Evolutionary conservation across 2,113 vertebrate species (phyloP), one percentile per base, ranked within the genome.

Genomic region (Mirounga angustirostris): DNA sequence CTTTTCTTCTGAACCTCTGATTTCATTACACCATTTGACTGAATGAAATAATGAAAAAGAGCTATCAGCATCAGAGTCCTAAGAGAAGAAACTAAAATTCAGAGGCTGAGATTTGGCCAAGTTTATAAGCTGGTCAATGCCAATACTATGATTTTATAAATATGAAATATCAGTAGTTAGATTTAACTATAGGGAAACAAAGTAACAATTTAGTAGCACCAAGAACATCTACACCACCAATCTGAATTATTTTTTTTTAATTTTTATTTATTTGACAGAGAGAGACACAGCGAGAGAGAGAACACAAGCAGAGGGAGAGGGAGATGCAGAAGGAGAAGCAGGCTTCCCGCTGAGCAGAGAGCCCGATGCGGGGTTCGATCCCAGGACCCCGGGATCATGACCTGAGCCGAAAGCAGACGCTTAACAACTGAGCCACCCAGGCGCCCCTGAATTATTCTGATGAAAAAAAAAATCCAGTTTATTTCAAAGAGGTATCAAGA

Each of bases 401-500:
- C 46, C 46, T 9, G 46, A 46, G 46, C 46, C 7, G 7, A 46
- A 46, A 46, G 46, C 46, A 46, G 46, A 46, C 46, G 46, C 46
- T 46, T 46, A 46, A 46, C 8, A 8, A 46, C 46, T 46, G 7
- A 46, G 46, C 46, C 46, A 46, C 46, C 46, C 46, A 46, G 46
- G 46, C 46, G 1, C 46, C 46, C 46, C 16, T 79, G 22, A 15
- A 65, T 50, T 82, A 69, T 52, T 90, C 33, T 52, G n/a, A 74
- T 59, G 0, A 36, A 91, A 88, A 82, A 80, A 78, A 81, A 80
- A 40, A 74, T 22, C 16, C 24, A 14, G 26, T 92, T 63, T 36
- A 96, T 95, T 78, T 94, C 52, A 94, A 94, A 94, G 11, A 94
- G 1, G 2, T 86, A 73, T 56, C 40, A 96, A 89, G 19, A 26